Evolutionary conservation across 1,140 invertebrate genomes (phyloP), one percentile per base, ranked within the genome.

Genomic region (Drosophila tropicalis): DNA sequence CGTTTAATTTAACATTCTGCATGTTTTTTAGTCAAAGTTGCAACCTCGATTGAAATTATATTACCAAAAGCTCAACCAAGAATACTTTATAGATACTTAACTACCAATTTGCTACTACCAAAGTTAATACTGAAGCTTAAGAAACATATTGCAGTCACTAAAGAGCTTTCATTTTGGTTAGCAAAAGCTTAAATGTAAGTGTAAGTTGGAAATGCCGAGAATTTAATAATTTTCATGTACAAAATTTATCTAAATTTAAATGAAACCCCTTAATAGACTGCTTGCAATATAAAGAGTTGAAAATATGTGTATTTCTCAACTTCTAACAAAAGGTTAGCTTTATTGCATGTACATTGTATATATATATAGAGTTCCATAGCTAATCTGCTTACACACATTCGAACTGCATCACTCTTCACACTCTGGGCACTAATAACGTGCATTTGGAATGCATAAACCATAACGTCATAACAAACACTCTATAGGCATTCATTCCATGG

Each of bases 381-480:
- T 51, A 51, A 51, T 51, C 44, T 51, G 44, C 44, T 51, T 51
- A 51, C 44, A 51, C 44, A 51, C 19, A 51, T 22, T 51, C n/a
- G 17, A 51, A 22, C 9, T 22, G 17, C 44, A 19, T 12, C 36
- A 17, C 5, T 47, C 60, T 15, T 44, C 40, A n/a, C 60, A n/a
- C 36, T 44, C 15, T 62, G 62, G 29, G 44, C 44, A 22, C 44
- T 67, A 71, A 69, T 67, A 66, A 82, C 61, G 76, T 66, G 40
- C 62, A 62, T 51, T 65, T 36, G 70, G 29, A 56, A 66, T 47
- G 63, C 62, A 62, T 76, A 70, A 44, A 40, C 79, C 47, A 65
- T 55, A 67, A 74, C 36, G 63, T 62, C 67, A 62, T 62, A 58
- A 44, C 66, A 72, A 47, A 57, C 77, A 78, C 29, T 25, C 36